phyloP scores from a whole-genome alignment of 2,888 invertebrate genomes.

The Drosophila leonis region DNA sequence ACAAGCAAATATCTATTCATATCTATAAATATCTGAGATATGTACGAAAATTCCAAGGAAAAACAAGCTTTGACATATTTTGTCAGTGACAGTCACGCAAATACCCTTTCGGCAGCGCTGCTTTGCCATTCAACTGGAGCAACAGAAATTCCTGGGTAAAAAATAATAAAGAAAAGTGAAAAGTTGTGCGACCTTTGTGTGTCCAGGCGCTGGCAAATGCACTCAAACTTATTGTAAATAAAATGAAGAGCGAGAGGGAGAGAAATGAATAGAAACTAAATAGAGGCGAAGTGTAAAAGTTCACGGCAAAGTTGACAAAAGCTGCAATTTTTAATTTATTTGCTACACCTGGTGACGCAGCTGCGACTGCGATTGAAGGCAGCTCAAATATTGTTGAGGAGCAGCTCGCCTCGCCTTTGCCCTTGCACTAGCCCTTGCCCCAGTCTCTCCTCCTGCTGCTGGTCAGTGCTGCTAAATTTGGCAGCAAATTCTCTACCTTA shows the following conservation, averaged over 20 bases:
- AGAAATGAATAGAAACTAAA: slow-evolving; percentile 21
- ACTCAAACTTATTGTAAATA: slow-evolving; percentile 45
- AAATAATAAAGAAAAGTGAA: slow-evolving; percentile 34
- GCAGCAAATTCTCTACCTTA: neutral
- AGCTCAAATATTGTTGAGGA: slow-evolving; percentile 1
- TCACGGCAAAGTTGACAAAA: slow-evolving; percentile 54
- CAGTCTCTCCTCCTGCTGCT: neutral
- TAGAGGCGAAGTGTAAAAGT: slow-evolving; percentile 59
- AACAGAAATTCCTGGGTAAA: slow-evolving; percentile 2
- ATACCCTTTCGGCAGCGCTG: slow-evolving; percentile 7
- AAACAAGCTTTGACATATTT: slow-evolving; percentile 4
- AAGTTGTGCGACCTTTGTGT: slow-evolving; percentile 69
- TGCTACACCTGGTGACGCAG: slow-evolving; percentile 35
- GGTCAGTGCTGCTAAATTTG: slow-evolving; percentile 12
- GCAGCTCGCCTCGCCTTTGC: neutral
- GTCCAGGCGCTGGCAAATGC: slow-evolving; percentile 36
- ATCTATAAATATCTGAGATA: neutral
- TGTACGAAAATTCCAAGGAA: neutral
- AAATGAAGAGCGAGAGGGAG: neutral
- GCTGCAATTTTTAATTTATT: slow-evolving; percentile 68
- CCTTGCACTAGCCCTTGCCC: neutral
- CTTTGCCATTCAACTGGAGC: neutral
- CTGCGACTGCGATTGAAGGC: slow-evolving; percentile 13
- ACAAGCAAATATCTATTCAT: neutral
- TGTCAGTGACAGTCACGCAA: neutral